Conservation (phyloP, 2,113 vertebrate genomes). For the Ibidorhyncha struthersii region DNA sequence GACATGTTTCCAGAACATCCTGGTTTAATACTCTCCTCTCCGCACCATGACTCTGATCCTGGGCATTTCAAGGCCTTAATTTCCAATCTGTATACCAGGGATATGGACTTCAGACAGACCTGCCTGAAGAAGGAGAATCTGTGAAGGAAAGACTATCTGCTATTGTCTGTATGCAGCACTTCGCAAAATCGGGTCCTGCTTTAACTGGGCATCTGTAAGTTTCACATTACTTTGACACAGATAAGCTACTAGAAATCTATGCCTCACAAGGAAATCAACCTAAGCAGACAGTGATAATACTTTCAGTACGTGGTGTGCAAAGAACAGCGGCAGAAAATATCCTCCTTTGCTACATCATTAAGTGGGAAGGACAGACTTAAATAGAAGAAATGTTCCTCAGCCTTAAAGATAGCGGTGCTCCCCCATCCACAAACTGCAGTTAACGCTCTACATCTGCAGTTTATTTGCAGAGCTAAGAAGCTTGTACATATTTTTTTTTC, state of each 20-base stretch:
- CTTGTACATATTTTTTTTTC: neutral
- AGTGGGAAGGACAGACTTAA: neutral
- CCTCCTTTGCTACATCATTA: neutral
- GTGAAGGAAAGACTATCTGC: neutral
- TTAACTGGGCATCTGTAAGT: neutral
- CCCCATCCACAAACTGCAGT: neutral
- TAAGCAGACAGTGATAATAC: neutral
- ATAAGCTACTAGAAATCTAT: neutral
- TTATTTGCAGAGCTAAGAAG: neutral
- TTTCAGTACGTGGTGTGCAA: neutral
- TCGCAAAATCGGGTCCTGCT: neutral
- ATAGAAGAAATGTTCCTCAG: neutral
- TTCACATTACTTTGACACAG: neutral
- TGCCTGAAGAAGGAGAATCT: neutral
- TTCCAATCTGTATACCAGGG: slow-evolving; percentile 11
- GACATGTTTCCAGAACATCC: neutral
- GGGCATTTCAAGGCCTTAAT: neutral
- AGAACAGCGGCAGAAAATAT: neutral
- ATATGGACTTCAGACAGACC: neutral
- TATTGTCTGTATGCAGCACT: neutral
- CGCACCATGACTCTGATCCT: neutral
- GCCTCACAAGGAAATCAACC: neutral
- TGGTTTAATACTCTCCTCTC: neutral
- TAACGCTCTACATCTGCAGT: neutral
- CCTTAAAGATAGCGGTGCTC: neutral